phyloP scores from a whole-genome alignment of 1,140 invertebrate genomes.

The Heliothis virescens region DNA sequence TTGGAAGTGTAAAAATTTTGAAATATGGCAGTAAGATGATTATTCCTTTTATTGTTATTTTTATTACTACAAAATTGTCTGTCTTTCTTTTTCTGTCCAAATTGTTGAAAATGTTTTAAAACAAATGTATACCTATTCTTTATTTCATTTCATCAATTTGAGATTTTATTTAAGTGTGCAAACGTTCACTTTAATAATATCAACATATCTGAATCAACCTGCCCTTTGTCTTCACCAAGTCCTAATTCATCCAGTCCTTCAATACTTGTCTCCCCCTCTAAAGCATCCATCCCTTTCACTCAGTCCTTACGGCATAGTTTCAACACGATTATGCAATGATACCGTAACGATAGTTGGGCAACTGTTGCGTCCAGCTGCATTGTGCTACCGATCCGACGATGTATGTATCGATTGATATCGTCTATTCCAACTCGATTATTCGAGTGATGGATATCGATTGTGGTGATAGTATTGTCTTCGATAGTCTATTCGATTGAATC shows the following conservation, averaged over 20 bases:
- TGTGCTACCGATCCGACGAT: constrained; percentile 20
- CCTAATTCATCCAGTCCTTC: constrained; percentile 1
- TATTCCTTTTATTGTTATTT: too few species aligned
- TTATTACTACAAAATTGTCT: too few species aligned
- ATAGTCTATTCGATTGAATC: neutral
- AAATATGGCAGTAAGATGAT: too few species aligned
- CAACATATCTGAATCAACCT: neutral
- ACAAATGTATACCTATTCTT: too few species aligned
- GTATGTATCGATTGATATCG: constrained; percentile 34
- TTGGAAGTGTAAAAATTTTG: too few species aligned
- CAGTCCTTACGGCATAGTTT: constrained; percentile 34
- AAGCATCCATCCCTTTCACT: constrained; percentile 39
- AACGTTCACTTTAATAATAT: too few species aligned
- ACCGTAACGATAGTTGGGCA: constrained; percentile 22
- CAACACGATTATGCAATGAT: constrained; percentile 24
- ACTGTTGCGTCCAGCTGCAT: constrained; percentile 20
- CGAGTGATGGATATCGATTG: constrained; percentile 18
- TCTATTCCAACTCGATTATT: constrained; percentile 2
- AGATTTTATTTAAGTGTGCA: too few species aligned
- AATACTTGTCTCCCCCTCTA: constrained; percentile 7
- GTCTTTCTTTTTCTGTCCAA: too few species aligned
- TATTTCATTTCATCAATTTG: too few species aligned
- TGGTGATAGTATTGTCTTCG: neutral
- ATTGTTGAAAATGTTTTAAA: too few species aligned
- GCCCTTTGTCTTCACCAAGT: neutral